Percentiles rank a stretch among this genome's conserved stretches.
These are phyloP conservation scores for Holotrichia oblita DNA, from an alignment of 1,140 invertebrate genomes.

Conservation along the genomic window DNA sequence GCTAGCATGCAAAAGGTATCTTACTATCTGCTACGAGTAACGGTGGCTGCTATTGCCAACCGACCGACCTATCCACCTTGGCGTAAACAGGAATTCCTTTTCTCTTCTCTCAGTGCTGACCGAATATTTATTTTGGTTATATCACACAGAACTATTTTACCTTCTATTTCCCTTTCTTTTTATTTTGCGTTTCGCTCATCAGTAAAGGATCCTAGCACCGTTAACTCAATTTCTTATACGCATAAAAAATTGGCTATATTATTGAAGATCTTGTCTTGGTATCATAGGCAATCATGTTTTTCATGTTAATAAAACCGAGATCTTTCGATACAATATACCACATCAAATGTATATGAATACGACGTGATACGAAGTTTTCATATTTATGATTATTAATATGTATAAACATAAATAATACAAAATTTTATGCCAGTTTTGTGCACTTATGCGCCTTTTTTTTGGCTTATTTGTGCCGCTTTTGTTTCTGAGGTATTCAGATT, in stretches of 20 bases:
- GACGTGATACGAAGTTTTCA: too few species aligned
- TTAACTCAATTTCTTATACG: not conserved
- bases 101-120: not conserved
- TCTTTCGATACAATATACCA: too few species aligned
- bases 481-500: too few species aligned
- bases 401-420: too few species aligned
- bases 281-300: too few species aligned
- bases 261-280: too few species aligned
- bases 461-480: too few species aligned
- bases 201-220: not conserved
- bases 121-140: constrained; percentile 22
- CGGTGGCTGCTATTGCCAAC: not conserved
- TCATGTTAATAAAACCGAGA: too few species aligned
- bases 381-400: too few species aligned
- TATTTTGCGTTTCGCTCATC: not conserved
- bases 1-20: constrained; percentile 4
- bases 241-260: not conserved
- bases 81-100: constrained; percentile 33
- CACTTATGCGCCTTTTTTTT: too few species aligned
- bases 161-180: not conserved
- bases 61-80: constrained; percentile 7
- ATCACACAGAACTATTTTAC: not conserved
- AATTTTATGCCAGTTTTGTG: too few species aligned
- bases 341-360: too few species aligned
- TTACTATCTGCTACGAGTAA: not conserved